Evolutionary conservation across 2,113 vertebrate species (phyloP), one percentile per base, ranked within the genome.

Genomic region (Pachypanchax playfairii): DNA sequence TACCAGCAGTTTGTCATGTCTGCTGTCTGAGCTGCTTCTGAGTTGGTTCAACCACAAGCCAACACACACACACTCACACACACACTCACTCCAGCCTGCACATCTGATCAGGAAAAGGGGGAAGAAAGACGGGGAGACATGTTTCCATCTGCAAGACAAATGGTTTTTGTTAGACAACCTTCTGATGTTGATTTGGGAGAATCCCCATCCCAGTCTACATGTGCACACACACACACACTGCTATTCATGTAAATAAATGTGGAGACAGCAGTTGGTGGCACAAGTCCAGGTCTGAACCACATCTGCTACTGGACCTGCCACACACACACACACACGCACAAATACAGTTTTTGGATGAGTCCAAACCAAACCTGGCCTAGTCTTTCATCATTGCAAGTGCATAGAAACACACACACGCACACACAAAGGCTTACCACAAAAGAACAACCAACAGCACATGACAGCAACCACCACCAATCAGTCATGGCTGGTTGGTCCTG

Each of bases 1-100:
- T 89, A 87, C 86, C 87, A 90, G 87, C 86, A 90, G 89, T 91
- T 88, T 91, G 89, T 89, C 88, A 86, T 86, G 89, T 90, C 89
- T 88, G 73, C 87, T 79, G 82, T 85, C 75, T 80, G 84, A 85
- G 87, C 89, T 87, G 82, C 87, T 88, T 89, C 90, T 89, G 82
- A 87, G 77, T 85, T 80, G 89, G 82, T 78, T 83, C 77, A 82
- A 84, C 84, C 79, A 56, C 81, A 89, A n/a, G 84, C 85, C 85
- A 88, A 46, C 82, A 80, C 65, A 74, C 52, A 61, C 31, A 62
- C 75, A 58, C 53, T 58, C 70, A 50, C 61, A 35, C 75, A 52
- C 46, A 57, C 54, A 38, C 25, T 54, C 38, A 69, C 79, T 74
- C 53, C 84, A 76, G 80, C 75, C 69, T 72, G 79, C 78, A 85